Conservation (phyloP, 2,888 invertebrate genomes). For the Griposia aprilina region DNA sequence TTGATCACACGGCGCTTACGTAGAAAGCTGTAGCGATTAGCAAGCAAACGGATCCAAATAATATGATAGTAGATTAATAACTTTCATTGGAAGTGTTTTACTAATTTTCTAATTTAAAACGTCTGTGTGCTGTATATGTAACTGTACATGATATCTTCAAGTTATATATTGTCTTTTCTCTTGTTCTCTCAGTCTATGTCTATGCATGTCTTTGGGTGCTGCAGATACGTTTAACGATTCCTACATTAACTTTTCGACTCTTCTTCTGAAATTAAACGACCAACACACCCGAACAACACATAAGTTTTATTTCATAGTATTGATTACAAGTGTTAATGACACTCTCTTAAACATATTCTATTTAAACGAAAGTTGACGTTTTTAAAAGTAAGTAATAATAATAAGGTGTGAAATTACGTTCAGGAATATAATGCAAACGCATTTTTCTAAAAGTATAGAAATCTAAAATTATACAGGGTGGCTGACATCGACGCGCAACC, state of each 20-base stretch:
- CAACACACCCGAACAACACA: background rate
- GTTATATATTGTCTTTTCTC: slow-evolving; percentile 66
- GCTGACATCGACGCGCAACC: too few relatives aligned
- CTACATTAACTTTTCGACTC: background rate
- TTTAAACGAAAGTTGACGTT: background rate
- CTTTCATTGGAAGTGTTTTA: slow-evolving; percentile 47
- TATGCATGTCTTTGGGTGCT: slow-evolving; percentile 77
- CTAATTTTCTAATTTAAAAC: slow-evolving; percentile 61
- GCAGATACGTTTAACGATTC: slow-evolving; percentile 56
- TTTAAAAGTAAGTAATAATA: background rate
- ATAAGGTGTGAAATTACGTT: background rate
- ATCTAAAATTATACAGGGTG: background rate
- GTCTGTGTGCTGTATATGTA: slow-evolving; percentile 88
- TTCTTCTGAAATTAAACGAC: background rate
- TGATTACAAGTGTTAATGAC: background rate
- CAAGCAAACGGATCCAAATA: slow-evolving; percentile 82
- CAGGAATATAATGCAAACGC: background rate
- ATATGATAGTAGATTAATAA: slow-evolving; percentile 41
- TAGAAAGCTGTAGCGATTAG: slow-evolving; percentile 73
- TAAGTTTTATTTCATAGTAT: background rate
- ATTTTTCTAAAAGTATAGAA: too few relatives aligned
- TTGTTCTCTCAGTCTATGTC: slow-evolving; percentile 79
- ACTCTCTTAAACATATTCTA: background rate
- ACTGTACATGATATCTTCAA: slow-evolving; percentile 56
- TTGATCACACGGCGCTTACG: slow-evolving; percentile 61